These are phyloP conservation scores for Trichogramma dendrolimi DNA, from an alignment of 2,888 invertebrate genomes.

Conservation along the genomic window DNA sequence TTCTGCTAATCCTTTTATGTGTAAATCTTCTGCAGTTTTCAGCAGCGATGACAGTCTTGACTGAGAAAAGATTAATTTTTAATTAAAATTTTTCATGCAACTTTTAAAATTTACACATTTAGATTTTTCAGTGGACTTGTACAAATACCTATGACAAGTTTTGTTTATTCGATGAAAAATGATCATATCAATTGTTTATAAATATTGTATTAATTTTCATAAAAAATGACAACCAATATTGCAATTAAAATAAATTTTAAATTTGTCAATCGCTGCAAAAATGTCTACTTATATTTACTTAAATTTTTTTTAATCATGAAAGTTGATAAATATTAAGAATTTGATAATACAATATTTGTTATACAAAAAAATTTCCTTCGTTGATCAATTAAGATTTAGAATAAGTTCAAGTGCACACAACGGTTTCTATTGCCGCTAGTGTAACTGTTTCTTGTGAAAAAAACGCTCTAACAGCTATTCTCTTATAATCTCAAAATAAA, in stretches of 20 bases:
- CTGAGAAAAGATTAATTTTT: constrained; percentile 55
- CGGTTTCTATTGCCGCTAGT: constrained; percentile 3
- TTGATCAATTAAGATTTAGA: constrained; percentile 20
- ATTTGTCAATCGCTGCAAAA: not conserved
- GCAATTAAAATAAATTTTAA: no score
- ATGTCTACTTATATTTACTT: not conserved
- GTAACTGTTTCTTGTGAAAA: constrained; percentile 13
- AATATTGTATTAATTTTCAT: no score
- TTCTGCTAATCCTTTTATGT: constrained; percentile 87
- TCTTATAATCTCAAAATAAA: constrained; percentile 21
- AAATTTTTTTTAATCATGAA: constrained; percentile 17
- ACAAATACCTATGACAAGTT: no score
- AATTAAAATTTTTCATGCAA: no score
- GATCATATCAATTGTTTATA: no score
- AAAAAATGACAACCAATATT: no score
- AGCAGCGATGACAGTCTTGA: constrained; percentile 80
- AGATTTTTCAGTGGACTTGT: no score
- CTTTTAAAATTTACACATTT: no score
- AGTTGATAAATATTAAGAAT: constrained; percentile 10
- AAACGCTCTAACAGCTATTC: constrained; percentile 10
- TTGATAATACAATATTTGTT: no score
- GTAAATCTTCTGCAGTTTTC: constrained; percentile 87
- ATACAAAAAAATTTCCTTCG: not conserved
- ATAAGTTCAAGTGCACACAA: constrained; percentile 6
- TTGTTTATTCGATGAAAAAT: no score